Base-by-base conservation (phyloP, 2,113 vertebrate genomes). In the Dipodomys ordii region DNA sequence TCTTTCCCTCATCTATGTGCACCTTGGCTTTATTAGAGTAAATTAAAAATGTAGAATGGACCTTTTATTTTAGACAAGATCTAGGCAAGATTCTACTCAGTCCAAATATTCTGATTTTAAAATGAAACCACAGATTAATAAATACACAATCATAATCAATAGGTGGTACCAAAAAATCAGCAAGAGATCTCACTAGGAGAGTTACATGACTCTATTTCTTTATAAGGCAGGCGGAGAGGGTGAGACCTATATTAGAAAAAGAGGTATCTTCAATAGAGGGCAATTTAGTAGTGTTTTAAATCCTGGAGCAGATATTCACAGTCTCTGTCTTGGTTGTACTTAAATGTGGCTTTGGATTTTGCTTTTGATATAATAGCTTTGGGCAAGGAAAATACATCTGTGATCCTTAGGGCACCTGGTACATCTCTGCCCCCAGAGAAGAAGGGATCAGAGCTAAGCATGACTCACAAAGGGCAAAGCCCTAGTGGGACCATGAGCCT, bases 351-450 rank as follows among this genome's bases (percentile, higher is more conserved):
- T 94, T 84, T 84, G 35, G 67, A 90, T 88, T 91, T 85, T 94
- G 46, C 65, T 57, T 97, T 92, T 97, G 90, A 97, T 90, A 65
- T 90, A 95, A 96, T 93, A 22, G 88, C 94, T 96, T 32, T 83
- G 84, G 93, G 96, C 90, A 92, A 95, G 85, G 65, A 94, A 94
- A 91, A 67, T 67, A 23, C 2, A 62, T 90, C 71, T 96, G 57
- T 96, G 94, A 97, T 93, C 74, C 74, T 96, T 76, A 25, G 73
- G 88, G 60, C 85, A 90, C 81, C 46, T 83, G 90, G 64, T 72
- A 90, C 60, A 80, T 82, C 44, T 69, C 44, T 79, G 65, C 3
- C 90, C 85, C 85, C 53, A 11, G 35, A 94, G 92, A 7, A 90
- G 25, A 0, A 49, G 11, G 35, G 79, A 96, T 97, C 85, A 96